Base-by-base conservation (phyloP, 2,888 invertebrate species). In the Papilio demoleus region DNA sequence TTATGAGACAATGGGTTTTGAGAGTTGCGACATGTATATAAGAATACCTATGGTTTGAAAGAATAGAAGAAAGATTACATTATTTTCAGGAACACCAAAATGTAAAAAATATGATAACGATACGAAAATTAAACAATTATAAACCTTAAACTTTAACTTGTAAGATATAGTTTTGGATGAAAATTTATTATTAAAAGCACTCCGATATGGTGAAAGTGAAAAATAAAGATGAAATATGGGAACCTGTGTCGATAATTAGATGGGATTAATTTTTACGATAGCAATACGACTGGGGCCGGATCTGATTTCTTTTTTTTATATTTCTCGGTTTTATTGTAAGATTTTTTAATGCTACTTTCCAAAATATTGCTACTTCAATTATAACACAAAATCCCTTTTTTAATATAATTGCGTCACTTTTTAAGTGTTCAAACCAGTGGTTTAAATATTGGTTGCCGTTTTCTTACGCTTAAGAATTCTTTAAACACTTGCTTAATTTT, bases 241-340 rank as follows among this genome's bases (percentile, higher is more conserved):
- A 24, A 61, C 60, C 67, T 34, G 27, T 12, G 47, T 31, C 40
- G 61, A 61, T 65, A 69, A 69, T 69, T 69, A 69, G 60, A 61
- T 59, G 65, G 65, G 69, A 69, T 69, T 69, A 65, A 56, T 38
- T 65, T 69, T 69, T 69, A 69, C 42, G 65, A 64, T 59, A 47
- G 47, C 27, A 36, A 62, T 11, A 45, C 24, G 62, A 6, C 36
- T 36, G 24, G 40, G 14, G 4, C 61, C 42, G 56, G 62, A 68
- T 68, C 31, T 56, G 67, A 63, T 68, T 56, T 68, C 42, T 62
- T 45, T n/a, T n/a, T n/a, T n/a, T 58, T 58, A 68, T 36, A 36
- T 61, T 56, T 42, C 34, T 63, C 24, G 42, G 34, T 56, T 40
- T 31, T 11, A 22, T 34, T 56, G 40, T 22, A 63, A 58, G 12